Base-by-base conservation (phyloP, 1,140 invertebrate genomes). In the Acromyrmex heyeri region DNA sequence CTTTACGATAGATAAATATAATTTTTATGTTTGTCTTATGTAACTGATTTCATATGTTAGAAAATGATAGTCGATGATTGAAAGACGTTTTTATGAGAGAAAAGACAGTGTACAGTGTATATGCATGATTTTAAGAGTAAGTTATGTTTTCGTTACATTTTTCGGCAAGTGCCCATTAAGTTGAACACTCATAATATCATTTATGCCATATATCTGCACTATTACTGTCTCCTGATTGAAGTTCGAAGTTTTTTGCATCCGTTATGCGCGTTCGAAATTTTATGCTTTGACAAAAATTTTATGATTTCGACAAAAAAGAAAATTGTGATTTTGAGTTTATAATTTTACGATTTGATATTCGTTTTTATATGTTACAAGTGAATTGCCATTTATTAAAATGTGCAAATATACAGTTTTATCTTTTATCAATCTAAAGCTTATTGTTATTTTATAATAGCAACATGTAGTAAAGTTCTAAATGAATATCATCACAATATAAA, bases 151-250 rank as follows among this genome's bases (percentile, higher is more conserved):
- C 44, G 27, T 2, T 53, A 69, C 12, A 67, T 34, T 69, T 65
- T 67, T 78, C 18, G 30, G 8, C 21, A 83, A 72, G 14, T 59
- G 6, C 0, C 34, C 16, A 38, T 83, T 73, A 83, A 82, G 44
- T 48, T 70, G 18, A n/a, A 57, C 30, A 30, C 30, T 55, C 16
- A 7, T 61, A 53, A 50, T 50, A 44, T 44, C 38, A 44, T 44
- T 44, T 50, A 73, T 14, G 50, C 30, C 18, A 50, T 50, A 61
- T 21, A 21, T 59, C 6, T 14, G 34, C 50, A 4, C 6, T 24
- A 34, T 67, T 24, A 21, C 44, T 34, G 55, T 69, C 14, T 44
- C 34, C 78, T 14, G 44, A 67, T 78, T 18, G 55, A 57, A 57
- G n/a, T 67, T 55, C 8, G 7, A 27, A 53, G 48, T 69, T 79